Evolutionary conservation across 2,797 vertebrate species (phyloP).

Genomic region (Neostethus bicornis): DNA sequence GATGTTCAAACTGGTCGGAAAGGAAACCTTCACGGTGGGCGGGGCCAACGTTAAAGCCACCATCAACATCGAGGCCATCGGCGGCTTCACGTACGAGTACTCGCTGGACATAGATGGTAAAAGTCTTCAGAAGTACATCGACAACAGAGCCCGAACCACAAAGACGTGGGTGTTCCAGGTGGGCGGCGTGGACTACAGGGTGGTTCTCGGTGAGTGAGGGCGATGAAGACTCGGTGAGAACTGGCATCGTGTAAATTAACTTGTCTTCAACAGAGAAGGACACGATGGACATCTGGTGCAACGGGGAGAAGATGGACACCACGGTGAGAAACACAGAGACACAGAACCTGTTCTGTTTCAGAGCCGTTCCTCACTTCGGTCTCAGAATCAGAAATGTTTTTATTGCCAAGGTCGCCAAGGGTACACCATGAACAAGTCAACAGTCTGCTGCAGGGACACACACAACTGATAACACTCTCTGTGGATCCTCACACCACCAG

Average conservation of each 20-base stretch:
- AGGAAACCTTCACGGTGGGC: constrained; percentile 89
- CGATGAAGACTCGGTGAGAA: not conserved
- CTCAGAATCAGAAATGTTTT: too few species aligned
- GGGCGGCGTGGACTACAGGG: constrained; percentile 83
- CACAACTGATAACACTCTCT: too few species aligned
- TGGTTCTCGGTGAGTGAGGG: constrained; percentile 86
- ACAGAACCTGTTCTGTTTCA: too few species aligned
- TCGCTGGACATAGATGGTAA: constrained; percentile 89
- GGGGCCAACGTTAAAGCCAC: constrained; percentile 83
- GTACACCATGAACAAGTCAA: too few species aligned
- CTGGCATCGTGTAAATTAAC: too few species aligned
- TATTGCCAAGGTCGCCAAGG: too few species aligned
- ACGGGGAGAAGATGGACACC: constrained; percentile 90
- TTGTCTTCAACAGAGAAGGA: constrained; percentile 86
- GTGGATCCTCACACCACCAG: too few species aligned
- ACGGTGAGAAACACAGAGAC: constrained; percentile 81
- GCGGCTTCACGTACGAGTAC: constrained; percentile 92
- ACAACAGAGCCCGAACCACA: constrained; percentile 86
- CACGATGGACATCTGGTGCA: constrained; percentile 97
- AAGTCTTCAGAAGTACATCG: constrained; percentile 88
- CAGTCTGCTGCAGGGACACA: too few species aligned
- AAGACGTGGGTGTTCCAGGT: constrained; percentile 87
- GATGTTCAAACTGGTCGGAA: constrained; percentile 97
- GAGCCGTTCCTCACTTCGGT: too few species aligned
- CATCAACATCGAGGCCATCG: constrained; percentile 88